Conservation (phyloP, 2,888 invertebrate species). For the Bombylius discolor region DNA sequence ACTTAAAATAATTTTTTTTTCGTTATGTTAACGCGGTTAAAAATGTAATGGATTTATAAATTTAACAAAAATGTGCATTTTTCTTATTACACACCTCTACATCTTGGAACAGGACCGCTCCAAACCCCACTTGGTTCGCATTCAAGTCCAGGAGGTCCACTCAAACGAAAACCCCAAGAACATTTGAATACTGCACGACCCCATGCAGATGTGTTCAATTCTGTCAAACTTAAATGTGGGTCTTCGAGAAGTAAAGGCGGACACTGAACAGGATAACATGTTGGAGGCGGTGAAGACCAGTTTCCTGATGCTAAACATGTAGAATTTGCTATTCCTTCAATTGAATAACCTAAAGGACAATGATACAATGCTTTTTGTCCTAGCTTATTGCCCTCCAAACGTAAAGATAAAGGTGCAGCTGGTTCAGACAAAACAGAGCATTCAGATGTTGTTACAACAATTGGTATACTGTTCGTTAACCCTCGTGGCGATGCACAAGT, state of each 20-base stretch:
- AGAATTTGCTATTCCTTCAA: constrained; percentile 63
- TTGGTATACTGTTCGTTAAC: constrained; percentile 44
- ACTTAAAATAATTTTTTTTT: too few species aligned
- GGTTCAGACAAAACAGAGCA: constrained; percentile 50
- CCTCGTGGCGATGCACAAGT: constrained; percentile 74
- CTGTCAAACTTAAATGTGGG: constrained; percentile 59
- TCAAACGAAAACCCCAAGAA: constrained; percentile 68
- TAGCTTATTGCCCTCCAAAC: constrained; percentile 63
- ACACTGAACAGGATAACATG: constrained; percentile 66
- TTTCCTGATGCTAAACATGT: constrained; percentile 73
- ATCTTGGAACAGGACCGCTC: constrained; percentile 64
- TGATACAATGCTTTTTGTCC: constrained; percentile 52
- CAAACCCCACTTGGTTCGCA: constrained; percentile 68
- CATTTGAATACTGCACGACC: constrained; percentile 71
- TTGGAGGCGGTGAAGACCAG: constrained; percentile 64
- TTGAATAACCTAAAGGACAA: constrained; percentile 66
- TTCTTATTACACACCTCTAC: constrained; percentile 47
- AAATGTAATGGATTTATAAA: too few species aligned
- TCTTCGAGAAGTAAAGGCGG: constrained; percentile 54
- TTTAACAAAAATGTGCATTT: too few species aligned
- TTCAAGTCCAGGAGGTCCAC: constrained; percentile 63
- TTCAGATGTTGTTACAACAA: constrained; percentile 54
- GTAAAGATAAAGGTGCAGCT: constrained; percentile 50
- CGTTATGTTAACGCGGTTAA: too few species aligned
- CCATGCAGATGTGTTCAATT: constrained; percentile 69